Evolutionary conservation across 2,113 vertebrate genomes (phyloP), one percentile per base, ranked within the genome.

Genomic region (Oophaga pumilio): DNA sequence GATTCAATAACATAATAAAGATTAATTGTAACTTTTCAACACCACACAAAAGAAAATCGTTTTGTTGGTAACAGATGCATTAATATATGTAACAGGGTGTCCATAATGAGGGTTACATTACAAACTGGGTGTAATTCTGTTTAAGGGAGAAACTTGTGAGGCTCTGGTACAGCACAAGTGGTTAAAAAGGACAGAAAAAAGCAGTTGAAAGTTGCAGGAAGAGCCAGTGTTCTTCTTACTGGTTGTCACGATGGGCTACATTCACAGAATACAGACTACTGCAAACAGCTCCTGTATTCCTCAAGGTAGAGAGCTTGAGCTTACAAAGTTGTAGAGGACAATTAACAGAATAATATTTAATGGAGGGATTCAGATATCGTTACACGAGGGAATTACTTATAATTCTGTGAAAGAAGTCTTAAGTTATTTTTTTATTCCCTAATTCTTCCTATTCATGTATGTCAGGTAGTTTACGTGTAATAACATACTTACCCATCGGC

Each of bases 21-120:
- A 83, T 24, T 69, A 20, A 7, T 60, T 68, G 62, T 64, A 68
- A 68, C 80, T 13, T 82, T 82, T 82, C 33, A 50, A 62, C 43
- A 24, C 43, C 64, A 68, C 9, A 2, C 20, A 43, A 68, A 82
- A 68, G 24, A 74, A 18, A 26, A 60, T 33, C 8, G 15, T 80
- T 74, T 50, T 69, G 11, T 71, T 17, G 13, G 71, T 49, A 79
- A 78, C 52, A 57, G 0, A 66, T 66, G 17, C 11, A 15, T 43
- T 10, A 33, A 15, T 15, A 49, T 28, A 53, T 53, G 43, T 59
- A 80, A 59, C 77, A 80, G 77, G 57, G 22, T 52, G 50, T 17
- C 81, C 64, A 53, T 26, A 62, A 62, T 43, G 22, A 22, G 78
- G 28, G 26, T 24, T 43, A 20, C 43, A 62, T 76, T 4, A 59